A percentile compares a stretch with the other conserved stretches of the same genome.
Evolutionary conservation across 2,113 vertebrate genomes (phyloP).

Genomic region (Pica pica): DNA sequence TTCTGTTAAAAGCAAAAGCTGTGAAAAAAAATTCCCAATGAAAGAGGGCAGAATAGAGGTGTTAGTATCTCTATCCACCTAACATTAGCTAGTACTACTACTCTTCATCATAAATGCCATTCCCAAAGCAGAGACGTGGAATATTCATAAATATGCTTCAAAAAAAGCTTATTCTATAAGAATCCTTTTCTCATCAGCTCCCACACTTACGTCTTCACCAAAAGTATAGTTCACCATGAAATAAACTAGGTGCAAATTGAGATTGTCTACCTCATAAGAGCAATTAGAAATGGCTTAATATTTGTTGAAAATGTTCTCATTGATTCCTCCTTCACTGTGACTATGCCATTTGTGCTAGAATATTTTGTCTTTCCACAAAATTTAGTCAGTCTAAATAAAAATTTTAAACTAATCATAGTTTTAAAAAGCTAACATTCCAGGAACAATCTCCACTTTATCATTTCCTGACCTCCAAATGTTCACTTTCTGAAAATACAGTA

Average conservation of each 20-base stretch:
- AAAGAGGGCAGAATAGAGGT: not conserved
- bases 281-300: not conserved
- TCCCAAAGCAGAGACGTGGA: not conserved
- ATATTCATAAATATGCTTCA: not conserved
- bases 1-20: not conserved
- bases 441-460: not conserved
- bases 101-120: not conserved
- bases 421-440: not conserved
- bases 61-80: not conserved
- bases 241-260: not conserved
- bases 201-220: not conserved
- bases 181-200: not conserved
- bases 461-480: not conserved
- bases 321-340: not conserved
- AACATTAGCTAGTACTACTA: not conserved
- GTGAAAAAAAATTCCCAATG: not conserved
- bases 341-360: not conserved
- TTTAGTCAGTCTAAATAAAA: not conserved
- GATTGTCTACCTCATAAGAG: not conserved
- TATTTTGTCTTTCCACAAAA: not conserved
- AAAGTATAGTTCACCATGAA: not conserved
- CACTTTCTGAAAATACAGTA: not conserved
- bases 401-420: not conserved
- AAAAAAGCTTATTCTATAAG: not conserved
- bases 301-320: not conserved